A percentile compares a stretch with the other conserved stretches of the same genome.
Conservation (phyloP, 2,797 vertebrate species). For the Coendou prehensilis region DNA sequence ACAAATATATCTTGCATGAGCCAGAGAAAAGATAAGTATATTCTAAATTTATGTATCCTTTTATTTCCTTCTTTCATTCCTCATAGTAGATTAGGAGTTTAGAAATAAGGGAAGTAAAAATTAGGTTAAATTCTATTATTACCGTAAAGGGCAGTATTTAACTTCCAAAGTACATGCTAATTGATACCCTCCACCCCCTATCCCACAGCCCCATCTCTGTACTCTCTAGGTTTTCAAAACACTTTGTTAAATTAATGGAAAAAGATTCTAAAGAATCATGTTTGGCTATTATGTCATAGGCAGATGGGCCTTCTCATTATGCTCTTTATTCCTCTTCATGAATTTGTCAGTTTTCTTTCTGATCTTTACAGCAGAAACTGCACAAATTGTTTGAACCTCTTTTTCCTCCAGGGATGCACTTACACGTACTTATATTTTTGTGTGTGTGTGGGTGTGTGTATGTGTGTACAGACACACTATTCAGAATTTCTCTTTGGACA, state of each 20-base stretch:
- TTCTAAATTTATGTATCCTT: conserved; percentile 63
- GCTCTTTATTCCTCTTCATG: conserved; percentile 77
- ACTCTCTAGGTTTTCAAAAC: conserved; percentile 76
- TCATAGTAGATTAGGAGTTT: conserved; percentile 66
- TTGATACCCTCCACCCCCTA: neutral
- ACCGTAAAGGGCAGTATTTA: conserved; percentile 45
- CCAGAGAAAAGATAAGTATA: conserved; percentile 64
- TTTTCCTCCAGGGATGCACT: conserved; percentile 18
- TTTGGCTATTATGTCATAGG: conserved; percentile 82
- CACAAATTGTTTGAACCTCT: conserved; percentile 70
- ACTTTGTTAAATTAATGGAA: conserved; percentile 79
- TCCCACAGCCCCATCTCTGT: neutral
- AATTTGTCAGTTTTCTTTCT: conserved; percentile 73
- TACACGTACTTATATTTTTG: neutral
- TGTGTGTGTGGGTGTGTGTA: neutral
- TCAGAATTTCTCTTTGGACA: conserved; percentile 31
- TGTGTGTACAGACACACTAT: neutral
- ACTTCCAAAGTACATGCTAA: conserved; percentile 60
- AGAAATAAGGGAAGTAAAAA: conserved; percentile 67
- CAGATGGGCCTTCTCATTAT: conserved; percentile 81
- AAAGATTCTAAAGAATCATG: conserved; percentile 77
- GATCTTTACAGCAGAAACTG: conserved; percentile 64
- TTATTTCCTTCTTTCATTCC: conserved; percentile 29
- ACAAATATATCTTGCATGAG: conserved; percentile 72
- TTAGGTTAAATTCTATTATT: conserved; percentile 49